phyloP scores from a whole-genome alignment of 2,888 invertebrate species.

The Thereva unica region DNA sequence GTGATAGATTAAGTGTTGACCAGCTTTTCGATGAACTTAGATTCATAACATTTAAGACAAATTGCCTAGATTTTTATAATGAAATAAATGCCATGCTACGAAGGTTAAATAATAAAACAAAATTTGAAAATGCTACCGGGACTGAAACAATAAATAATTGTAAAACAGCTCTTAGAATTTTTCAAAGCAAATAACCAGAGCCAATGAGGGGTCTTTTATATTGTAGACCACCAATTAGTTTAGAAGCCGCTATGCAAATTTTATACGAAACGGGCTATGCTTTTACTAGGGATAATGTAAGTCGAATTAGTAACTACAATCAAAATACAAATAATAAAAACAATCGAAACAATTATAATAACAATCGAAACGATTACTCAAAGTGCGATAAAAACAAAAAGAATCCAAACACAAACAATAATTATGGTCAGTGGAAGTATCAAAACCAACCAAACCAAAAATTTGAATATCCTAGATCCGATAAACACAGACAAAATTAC shows the following conservation, averaged over 20 bases:
- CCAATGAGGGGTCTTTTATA: conserved; percentile 4
- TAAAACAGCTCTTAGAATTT: conserved; percentile 5
- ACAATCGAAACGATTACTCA: background rate
- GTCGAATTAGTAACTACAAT: background rate
- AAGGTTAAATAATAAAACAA: conserved; percentile 17
- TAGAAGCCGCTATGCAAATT: conserved; percentile 17
- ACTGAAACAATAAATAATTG: background rate
- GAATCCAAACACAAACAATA: background rate
- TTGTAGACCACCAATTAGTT: conserved; percentile 2
- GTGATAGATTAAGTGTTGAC: conserved; percentile 6
- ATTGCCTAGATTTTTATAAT: background rate
- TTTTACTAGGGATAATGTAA: background rate
- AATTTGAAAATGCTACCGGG: background rate
- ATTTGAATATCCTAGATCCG: too few species aligned
- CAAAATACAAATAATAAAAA: background rate
- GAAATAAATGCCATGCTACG: conserved; percentile 10
- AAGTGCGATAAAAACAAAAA: background rate
- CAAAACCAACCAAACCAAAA: too few species aligned
- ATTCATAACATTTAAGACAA: background rate
- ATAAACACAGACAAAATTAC: background rate
- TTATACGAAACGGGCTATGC: background rate
- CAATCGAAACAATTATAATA: background rate
- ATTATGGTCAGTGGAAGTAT: too few species aligned
- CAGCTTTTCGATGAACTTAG: conserved; percentile 1
- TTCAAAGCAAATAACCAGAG: background rate